Conservation (phyloP, 2,113 vertebrate genomes). For the Lepisosteus osseus region DNA sequence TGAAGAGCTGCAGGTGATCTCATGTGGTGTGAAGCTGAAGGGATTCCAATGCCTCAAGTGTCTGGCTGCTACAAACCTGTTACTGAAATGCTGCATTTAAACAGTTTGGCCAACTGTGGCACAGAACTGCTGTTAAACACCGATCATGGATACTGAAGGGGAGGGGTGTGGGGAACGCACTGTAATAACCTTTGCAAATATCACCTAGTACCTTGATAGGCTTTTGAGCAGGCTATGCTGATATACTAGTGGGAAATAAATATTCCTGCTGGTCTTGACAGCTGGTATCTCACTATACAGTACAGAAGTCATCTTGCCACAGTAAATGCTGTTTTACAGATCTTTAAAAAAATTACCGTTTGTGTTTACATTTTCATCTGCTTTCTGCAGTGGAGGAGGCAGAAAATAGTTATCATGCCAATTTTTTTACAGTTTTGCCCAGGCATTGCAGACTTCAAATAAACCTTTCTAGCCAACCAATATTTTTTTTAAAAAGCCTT, state of each 20-base stretch:
- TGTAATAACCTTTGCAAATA: conserved; percentile 9
- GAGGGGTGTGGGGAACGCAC: background rate
- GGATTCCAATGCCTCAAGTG: conserved; percentile 25
- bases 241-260: background rate
- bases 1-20: background rate
- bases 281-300: conserved; percentile 5
- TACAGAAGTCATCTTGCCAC: background rate
- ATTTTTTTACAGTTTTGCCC: conserved; percentile 8
- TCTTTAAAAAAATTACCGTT: conserved; percentile 6
- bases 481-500: conserved; percentile 35
- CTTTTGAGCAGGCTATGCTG: background rate
- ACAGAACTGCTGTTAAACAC: background rate
- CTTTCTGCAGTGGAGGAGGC: conserved; percentile 16
- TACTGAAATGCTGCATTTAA: conserved; percentile 31
- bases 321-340: conserved; percentile 10
- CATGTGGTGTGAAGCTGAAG: background rate
- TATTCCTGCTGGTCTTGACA: background rate
- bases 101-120: background rate
- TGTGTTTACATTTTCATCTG: conserved; percentile 35
- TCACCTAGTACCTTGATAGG: conserved; percentile 1
- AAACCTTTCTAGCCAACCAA: conserved; percentile 15
- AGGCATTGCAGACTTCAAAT: conserved; percentile 1
- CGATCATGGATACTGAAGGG: background rate
- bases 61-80: conserved; percentile 29
- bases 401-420: conserved; percentile 20